Base-by-base conservation (phyloP, 2,797 vertebrate species). In the Aratinga solstitialis region DNA sequence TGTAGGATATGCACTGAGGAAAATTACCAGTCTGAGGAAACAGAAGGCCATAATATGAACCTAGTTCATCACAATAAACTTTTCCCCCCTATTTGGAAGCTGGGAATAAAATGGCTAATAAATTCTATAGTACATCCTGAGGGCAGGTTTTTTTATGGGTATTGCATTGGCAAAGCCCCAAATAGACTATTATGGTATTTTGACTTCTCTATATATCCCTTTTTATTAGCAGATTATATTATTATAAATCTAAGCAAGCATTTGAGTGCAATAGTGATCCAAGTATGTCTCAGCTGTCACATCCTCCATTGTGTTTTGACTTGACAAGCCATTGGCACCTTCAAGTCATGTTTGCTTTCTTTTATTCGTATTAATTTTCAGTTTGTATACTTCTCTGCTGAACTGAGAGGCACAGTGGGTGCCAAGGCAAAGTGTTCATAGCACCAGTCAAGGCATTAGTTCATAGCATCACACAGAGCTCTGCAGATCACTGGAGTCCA, bases 21-120 rank as follows among this genome's bases (percentile, higher is more conserved):
- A 95, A 93, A 96, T 90, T 90, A 93, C 93, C 92, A 94, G 78
- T 97, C 93, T 94, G 96, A 95, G 81, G 84, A 92, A 97, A 95
- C 74, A 84, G 51, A 90, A 92, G 69, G 68, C 84, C 76, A 62
- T 83, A 95, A 96, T 91, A 89, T 84, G 89, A 95, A 94, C 78
- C 48, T 84, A 92, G 74, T 93, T 96, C 89, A 94, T 86, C 89
- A 92, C 84, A 63, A 86, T 94, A 93, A 96, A 94, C 80, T 82
- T 87, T 73, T 63, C 10, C 48, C 79, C 48, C 77, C 91, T 15
- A 34, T 84, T 80, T 71, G 36, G 72, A 84, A 93, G 50, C 94
- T 79, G 75, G 69, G 69, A 96, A 95, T 96, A 59, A 95, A 87
- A 89, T 90, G 80, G 71, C 74, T 94, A 94, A 91, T 88, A 94